A percentile compares a stretch with the other conserved stretches of the same genome.
These are phyloP conservation scores for Lampropteryx suffumata DNA, from an alignment of 2,888 invertebrate genomes.

Conservation along the genomic window DNA sequence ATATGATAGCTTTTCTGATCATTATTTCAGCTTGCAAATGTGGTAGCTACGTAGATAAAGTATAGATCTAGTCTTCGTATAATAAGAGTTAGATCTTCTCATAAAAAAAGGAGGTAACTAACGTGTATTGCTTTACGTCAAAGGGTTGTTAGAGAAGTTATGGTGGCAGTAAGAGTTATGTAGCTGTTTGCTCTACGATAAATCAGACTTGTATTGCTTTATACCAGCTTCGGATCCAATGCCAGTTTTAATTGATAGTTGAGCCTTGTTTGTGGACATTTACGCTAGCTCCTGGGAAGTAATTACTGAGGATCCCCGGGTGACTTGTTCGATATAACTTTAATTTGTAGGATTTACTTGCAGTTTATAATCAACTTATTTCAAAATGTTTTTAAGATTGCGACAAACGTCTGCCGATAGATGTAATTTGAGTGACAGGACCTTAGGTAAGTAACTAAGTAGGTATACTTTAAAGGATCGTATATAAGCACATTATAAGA, in stretches of 20 bases:
- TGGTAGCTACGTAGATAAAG: no score
- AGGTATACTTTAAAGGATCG: background rate
- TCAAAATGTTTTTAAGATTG: no score
- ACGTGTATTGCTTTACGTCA: background rate
- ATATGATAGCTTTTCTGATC: no score
- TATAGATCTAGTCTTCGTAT: no score
- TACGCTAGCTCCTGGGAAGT: constrained; percentile 11
- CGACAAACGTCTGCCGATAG: no score
- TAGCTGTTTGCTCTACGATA: constrained; percentile 65
- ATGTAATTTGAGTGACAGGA: background rate
- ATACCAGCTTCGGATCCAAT: constrained; percentile 44
- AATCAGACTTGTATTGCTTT: constrained; percentile 67
- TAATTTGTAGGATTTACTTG: background rate
- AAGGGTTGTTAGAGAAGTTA: constrained; percentile 1
- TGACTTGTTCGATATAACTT: constrained; percentile 15
- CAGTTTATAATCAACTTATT: no score
- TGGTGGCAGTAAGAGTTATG: constrained; percentile 57
- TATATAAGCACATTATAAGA: constrained; percentile 20
- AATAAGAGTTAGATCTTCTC: no score
- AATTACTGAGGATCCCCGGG: constrained; percentile 3
- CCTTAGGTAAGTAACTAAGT: no score
- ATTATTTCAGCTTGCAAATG: no score
- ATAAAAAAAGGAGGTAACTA: background rate
- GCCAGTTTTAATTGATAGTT: constrained; percentile 38
- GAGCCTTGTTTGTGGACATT: constrained; percentile 16